Base-by-base conservation (phyloP, 2,888 invertebrate species). In the Cacoxenus indagator region DNA sequence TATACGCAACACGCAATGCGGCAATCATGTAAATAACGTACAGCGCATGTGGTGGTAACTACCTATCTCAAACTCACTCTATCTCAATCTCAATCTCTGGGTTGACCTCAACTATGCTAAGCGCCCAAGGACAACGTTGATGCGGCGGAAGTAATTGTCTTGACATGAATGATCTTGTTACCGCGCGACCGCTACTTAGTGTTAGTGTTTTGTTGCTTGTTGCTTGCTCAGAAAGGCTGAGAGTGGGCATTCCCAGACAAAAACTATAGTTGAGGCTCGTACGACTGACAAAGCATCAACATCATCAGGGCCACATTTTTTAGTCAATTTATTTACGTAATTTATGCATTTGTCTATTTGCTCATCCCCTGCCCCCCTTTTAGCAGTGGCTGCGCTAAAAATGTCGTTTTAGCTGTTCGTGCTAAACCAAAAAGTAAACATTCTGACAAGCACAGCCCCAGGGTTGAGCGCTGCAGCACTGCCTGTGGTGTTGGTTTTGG, bases 101-200 rank as follows among this genome's bases (percentile, higher is more conserved):
- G n/a, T n/a, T n/a, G n/a, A n/a, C n/a, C n/a, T n/a, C n/a, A n/a
- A n/a, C n/a, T n/a, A n/a, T n/a, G n/a, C n/a, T n/a, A n/a, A n/a
- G n/a, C n/a, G n/a, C n/a, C 45, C 45, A 43, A 43, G 45, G 45
- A 5, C 45, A n/a, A n/a, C 22, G 75, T 80, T 76, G 84, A 84
- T 78, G 80, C 78, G 78, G 81, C 76, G 81, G 78, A 84, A 84
- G 77, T 84, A 82, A 84, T 83, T 84, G 83, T 83, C 82, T 78
- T 84, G 82, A 80, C 84, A 82, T 76, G 82, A 81, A 80, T 84
- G 82, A 85, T 85, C 85, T 84, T 68, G 83, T 83, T 85, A 84
- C 78, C 84, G 78, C 77, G 43, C 46, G 17, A 27, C 19, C 14
- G 24, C 67, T n/a, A 19, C 61, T 24, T 29, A 14, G n/a, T n/a